Conservation (phyloP, 2,797 vertebrate species). For the Sebastes paucispinis region DNA sequence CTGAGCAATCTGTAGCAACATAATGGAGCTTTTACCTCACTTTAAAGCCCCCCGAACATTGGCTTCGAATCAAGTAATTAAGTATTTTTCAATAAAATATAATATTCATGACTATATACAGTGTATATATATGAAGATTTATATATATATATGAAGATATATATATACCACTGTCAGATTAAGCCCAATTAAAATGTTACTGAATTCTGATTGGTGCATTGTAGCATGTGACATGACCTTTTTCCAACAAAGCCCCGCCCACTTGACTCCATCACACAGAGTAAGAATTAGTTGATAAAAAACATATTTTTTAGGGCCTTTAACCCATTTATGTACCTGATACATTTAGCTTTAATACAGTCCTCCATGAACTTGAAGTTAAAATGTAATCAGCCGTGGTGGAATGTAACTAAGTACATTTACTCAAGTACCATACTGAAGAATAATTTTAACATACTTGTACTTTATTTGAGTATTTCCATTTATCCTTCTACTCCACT, state of each 20-base stretch:
- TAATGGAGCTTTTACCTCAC: not conserved
- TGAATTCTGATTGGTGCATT: not conserved
- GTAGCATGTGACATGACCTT: not conserved
- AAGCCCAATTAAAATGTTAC: not conserved
- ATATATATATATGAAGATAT: too few species aligned
- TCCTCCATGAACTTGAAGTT: not conserved
- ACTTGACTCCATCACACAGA: not conserved
- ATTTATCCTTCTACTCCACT: too few species aligned
- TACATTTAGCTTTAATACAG: not conserved
- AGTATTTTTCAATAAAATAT: too few species aligned
- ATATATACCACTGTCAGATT: not conserved
- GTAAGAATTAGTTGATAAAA: too few species aligned
- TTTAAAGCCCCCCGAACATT: not conserved
- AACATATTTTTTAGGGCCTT: not conserved
- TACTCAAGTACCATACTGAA: too few species aligned
- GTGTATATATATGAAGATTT: too few species aligned
- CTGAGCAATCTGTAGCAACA: not conserved
- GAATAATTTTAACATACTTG: too few species aligned
- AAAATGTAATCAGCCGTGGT: not conserved
- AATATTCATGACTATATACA: not conserved
- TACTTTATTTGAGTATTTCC: too few species aligned
- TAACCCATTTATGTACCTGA: not conserved
- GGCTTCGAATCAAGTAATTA: accelerated
- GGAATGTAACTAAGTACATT: too few species aligned
- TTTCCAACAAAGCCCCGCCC: not conserved